Evolutionary conservation across 2,113 vertebrate genomes (phyloP).

Genomic region (Urocynchramus pylzowi): DNA sequence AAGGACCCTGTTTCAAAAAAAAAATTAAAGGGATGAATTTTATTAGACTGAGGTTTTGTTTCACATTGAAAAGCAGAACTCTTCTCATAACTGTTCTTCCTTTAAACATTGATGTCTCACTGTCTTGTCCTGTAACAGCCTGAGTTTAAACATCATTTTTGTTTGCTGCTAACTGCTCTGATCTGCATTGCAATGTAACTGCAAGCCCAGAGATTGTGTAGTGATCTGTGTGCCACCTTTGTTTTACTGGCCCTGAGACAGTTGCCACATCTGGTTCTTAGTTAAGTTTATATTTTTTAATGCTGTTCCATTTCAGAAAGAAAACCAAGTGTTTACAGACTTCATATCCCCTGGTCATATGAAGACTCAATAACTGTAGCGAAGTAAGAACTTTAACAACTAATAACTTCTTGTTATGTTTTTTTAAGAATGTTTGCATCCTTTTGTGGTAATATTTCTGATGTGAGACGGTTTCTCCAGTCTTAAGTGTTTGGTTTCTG

Average conservation of each 20-base stretch:
- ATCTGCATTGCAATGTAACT: not conserved
- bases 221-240: not conserved
- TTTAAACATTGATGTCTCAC: not conserved
- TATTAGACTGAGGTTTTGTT: not conserved
- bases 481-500: not conserved
- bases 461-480: not conserved
- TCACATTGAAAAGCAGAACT: not conserved
- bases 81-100: not conserved
- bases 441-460: not conserved
- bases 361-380: conserved; percentile 85
- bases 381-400: conserved; percentile 72
- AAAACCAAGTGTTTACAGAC: conserved; percentile 83
- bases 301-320: conserved; percentile 76
- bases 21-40: not conserved
- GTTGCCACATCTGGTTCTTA: not conserved
- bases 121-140: not conserved
- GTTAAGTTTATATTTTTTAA: not conserved
- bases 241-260: not conserved
- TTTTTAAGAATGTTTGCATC: not conserved
- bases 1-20: not conserved
- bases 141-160: not conserved
- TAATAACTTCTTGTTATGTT: not conserved
- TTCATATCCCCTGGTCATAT: conserved; percentile 89
- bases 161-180: not conserved
- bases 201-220: not conserved